phyloP scores from a whole-genome alignment of 2,888 invertebrate species.

The Apodemia hepburni region DNA sequence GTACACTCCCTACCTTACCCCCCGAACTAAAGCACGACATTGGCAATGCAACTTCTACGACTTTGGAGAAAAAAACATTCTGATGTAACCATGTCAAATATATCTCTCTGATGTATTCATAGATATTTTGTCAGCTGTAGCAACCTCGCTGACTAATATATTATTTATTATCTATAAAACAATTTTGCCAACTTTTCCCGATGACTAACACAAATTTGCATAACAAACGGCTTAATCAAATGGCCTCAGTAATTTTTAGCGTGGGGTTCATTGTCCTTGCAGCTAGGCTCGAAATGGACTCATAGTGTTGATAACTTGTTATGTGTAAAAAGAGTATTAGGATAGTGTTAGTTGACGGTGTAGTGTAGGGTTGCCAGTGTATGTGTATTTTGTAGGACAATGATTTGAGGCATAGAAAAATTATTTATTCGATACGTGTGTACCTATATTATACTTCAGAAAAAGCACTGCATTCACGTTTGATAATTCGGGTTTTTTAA shows the following conservation, averaged over 20 bases:
- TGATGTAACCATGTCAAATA: background rate
- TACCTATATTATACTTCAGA: too few relatives aligned
- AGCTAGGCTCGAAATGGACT: slow-evolving; percentile 40
- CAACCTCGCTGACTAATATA: background rate
- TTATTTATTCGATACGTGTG: too few relatives aligned
- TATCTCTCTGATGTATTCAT: background rate
- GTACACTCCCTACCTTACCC: too few relatives aligned
- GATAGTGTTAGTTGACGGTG: slow-evolving; percentile 27
- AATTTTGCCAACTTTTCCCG: slow-evolving; percentile 54
- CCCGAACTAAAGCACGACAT: too few relatives aligned
- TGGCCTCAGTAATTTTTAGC: slow-evolving; percentile 19
- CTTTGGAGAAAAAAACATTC: background rate
- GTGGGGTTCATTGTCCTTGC: slow-evolving; percentile 37
- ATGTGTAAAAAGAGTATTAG: slow-evolving; percentile 40
- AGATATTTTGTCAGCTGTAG: slow-evolving; percentile 10
- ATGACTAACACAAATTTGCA: slow-evolving; percentile 53
- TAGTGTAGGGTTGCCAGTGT: slow-evolving; percentile 29
- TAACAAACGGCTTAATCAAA: slow-evolving; percentile 37
- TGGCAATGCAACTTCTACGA: too few relatives aligned
- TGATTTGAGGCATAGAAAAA: background rate
- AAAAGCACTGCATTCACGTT: too few relatives aligned
- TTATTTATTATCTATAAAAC: slow-evolving; percentile 35
- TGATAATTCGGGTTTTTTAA: too few relatives aligned
- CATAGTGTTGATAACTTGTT: slow-evolving; percentile 45
- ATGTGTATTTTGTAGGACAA: background rate